Conservation (phyloP, 2,113 vertebrate species). For the Trichomycterus rosablanca region DNA sequence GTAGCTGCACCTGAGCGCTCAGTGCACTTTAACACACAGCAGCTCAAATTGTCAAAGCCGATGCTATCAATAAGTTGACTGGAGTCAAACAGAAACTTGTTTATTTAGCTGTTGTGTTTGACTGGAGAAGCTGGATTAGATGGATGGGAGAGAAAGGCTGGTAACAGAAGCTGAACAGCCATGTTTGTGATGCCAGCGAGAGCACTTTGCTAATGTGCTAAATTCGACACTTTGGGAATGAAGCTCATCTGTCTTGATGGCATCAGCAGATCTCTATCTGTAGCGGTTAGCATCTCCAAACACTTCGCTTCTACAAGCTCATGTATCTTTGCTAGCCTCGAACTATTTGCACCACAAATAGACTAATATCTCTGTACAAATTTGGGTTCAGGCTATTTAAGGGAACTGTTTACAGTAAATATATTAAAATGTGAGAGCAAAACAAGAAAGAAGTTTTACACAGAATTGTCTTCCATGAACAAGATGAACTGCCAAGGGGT, state of each 20-base stretch:
- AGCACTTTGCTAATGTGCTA: conserved; percentile 61
- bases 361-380: neutral
- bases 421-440: neutral
- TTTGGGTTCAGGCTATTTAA: conserved; percentile 24
- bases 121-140: conserved; percentile 28
- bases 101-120: neutral
- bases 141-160: conserved; percentile 10
- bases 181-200: conserved; percentile 46
- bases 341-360: conserved; percentile 33
- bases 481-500: neutral
- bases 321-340: conserved; percentile 20
- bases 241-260: conserved; percentile 38
- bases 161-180: conserved; percentile 42
- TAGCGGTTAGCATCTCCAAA: conserved; percentile 59
- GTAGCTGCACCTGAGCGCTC: neutral
- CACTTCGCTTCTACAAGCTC: conserved; percentile 33
- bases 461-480: neutral
- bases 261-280: conserved; percentile 70
- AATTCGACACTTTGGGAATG: conserved; percentile 64
- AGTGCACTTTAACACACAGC: neutral
- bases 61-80: too few species aligned
- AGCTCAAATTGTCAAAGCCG: too few species aligned
- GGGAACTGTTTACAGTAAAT: conserved; percentile 40
- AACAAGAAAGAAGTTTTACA: too few species aligned
- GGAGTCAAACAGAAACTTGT: neutral